These are phyloP conservation scores for Ceriagrion tenellum DNA, from an alignment of 2,888 invertebrate genomes.

Conservation along the genomic window DNA sequence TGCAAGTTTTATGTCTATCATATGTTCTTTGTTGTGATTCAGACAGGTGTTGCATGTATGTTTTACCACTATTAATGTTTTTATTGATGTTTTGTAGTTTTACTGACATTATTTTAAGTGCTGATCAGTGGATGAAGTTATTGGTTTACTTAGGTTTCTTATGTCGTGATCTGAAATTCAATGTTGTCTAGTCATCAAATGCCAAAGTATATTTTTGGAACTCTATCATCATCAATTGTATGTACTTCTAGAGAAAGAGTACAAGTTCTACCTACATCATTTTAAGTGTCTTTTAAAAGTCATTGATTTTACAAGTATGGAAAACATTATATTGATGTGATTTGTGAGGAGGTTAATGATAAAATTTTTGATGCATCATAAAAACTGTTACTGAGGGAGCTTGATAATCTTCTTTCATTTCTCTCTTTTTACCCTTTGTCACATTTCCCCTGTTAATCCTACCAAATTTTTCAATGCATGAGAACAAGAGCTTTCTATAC, in stretches of 20 bases:
- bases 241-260: neutral
- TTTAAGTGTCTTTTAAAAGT: conserved; percentile 18
- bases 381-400: neutral
- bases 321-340: neutral
- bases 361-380: neutral
- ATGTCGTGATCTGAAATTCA: neutral
- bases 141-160: neutral
- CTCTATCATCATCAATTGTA: neutral
- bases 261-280: neutral
- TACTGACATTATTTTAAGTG: neutral
- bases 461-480: too few relatives aligned
- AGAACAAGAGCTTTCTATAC: too few relatives aligned
- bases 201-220: conserved; percentile 49
- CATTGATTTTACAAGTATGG: neutral
- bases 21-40: conserved; percentile 2
- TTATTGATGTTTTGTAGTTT: neutral
- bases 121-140: neutral
- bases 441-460: too few relatives aligned
- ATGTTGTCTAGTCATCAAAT: conserved; percentile 28
- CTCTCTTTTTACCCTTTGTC: neutral
- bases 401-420: neutral
- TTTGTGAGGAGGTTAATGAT: neutral
- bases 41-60: conserved; percentile 4
- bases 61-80: neutral
- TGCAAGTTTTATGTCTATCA: neutral